A percentile compares a stretch with the other conserved stretches of the same genome.
These are phyloP conservation scores for Leuciscus waleckii DNA, from an alignment of 2,797 vertebrate genomes.

Conservation along the genomic window DNA sequence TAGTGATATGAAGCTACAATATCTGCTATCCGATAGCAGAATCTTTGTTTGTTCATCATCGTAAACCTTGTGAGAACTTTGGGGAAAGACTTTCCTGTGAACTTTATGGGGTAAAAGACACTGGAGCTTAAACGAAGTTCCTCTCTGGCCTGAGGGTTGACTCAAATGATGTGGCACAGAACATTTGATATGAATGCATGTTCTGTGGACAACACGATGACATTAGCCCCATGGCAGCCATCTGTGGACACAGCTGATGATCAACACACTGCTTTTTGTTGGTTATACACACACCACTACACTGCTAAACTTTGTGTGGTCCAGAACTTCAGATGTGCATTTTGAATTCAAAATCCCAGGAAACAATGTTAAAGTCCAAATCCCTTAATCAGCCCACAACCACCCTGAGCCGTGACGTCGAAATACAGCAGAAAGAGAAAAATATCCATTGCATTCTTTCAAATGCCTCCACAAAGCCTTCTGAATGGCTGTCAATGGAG, in stretches of 20 bases:
- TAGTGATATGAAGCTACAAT: not conserved
- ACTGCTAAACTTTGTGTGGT: not conserved
- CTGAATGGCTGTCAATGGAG: not conserved
- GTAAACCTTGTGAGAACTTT: not conserved
- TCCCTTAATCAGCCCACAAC: not conserved
- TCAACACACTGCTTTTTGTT: not conserved
- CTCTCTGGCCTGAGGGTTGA: conserved; percentile 10
- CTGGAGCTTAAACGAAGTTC: not conserved
- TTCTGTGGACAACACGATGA: conserved; percentile 37
- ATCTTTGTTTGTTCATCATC: not conserved
- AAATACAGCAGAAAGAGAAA: not conserved
- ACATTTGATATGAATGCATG: conserved; percentile 32
- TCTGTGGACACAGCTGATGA: conserved; percentile 43
- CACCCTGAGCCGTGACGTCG: not conserved
- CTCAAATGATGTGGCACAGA: conserved; percentile 43
- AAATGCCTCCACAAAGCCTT: not conserved
- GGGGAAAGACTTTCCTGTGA: not conserved
- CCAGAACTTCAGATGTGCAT: not conserved
- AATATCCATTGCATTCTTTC: not conserved
- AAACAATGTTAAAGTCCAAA: too few relatives aligned
- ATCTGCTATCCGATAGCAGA: not conserved
- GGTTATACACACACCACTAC: conserved; percentile 5
- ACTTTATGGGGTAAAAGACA: not conserved
- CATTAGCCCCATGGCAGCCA: conserved; percentile 53
- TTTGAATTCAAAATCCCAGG: not conserved